Conservation (phyloP, 1,140 invertebrate genomes). For the Phocides pigmalion region DNA sequence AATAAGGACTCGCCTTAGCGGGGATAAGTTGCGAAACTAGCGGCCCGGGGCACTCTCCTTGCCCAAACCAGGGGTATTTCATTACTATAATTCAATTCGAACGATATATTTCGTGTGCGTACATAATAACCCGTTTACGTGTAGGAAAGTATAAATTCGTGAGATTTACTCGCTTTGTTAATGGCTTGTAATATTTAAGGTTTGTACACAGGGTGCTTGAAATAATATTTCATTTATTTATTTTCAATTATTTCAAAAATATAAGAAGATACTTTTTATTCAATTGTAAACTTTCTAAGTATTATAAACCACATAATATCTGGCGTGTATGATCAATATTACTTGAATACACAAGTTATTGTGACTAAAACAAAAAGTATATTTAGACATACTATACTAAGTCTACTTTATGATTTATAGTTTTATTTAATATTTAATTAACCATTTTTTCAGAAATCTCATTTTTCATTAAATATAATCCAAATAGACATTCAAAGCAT, state of each 20-base stretch:
- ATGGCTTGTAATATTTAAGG: not conserved
- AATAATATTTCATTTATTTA: too few species aligned
- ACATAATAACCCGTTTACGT: constrained; percentile 43
- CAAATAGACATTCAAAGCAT: not conserved
- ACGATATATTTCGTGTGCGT: constrained; percentile 56
- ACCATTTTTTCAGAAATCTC: not conserved
- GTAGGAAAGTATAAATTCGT: constrained; percentile 42
- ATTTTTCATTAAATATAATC: constrained; percentile 10
- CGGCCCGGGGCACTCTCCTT: constrained; percentile 69
- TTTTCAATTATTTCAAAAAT: too few species aligned
- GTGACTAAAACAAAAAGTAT: too few species aligned
- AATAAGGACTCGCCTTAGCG: constrained; percentile 88
- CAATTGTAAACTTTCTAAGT: too few species aligned
- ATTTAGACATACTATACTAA: too few species aligned
- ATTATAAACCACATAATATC: too few species aligned
- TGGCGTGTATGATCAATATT: too few species aligned
- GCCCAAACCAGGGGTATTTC: constrained; percentile 78
- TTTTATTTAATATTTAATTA: too few species aligned
- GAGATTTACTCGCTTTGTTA: constrained; percentile 24
- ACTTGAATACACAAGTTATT: too few species aligned
- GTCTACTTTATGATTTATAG: too few species aligned
- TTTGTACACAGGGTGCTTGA: not conserved
- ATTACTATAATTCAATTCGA: constrained; percentile 83
- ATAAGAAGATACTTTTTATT: too few species aligned
- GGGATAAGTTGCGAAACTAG: constrained; percentile 83